Evolutionary conservation across 1,140 invertebrate species (phyloP).

Genomic region (Thereuonema tuberculata): DNA sequence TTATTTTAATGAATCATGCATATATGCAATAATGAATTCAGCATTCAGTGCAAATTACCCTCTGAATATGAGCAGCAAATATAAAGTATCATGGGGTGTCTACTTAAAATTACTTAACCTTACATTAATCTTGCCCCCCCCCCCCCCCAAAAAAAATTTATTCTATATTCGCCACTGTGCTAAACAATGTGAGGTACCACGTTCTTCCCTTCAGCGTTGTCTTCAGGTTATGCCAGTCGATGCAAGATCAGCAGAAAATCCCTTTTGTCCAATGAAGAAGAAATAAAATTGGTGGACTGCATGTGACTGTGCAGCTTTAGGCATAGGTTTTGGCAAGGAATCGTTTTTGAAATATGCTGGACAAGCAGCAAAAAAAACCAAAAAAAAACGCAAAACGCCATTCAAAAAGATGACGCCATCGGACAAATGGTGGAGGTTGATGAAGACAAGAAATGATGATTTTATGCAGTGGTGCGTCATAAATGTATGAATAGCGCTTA

Average conservation of each 20-base stretch:
- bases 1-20: too few species aligned
- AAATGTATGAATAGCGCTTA: neutral
- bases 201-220: neutral
- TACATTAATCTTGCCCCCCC: too few species aligned
- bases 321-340: neutral
- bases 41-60: too few species aligned
- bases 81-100: too few species aligned
- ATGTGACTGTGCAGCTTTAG: neutral
- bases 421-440: slow-evolving; percentile 1
- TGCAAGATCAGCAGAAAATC: neutral
- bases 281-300: neutral
- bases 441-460: neutral
- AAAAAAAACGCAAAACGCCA: too few species aligned
- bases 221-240: neutral
- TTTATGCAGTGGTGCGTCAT: neutral
- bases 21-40: too few species aligned
- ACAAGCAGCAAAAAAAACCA: neutral
- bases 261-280: neutral
- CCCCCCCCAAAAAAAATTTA: too few species aligned
- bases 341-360: too few species aligned
- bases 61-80: too few species aligned
- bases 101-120: too few species aligned
- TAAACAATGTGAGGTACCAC: neutral
- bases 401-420: neutral
- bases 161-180: too few species aligned